These are phyloP conservation scores for Trematomus loennbergii DNA, from an alignment of 2,113 vertebrate genomes.

Conservation along the genomic window DNA sequence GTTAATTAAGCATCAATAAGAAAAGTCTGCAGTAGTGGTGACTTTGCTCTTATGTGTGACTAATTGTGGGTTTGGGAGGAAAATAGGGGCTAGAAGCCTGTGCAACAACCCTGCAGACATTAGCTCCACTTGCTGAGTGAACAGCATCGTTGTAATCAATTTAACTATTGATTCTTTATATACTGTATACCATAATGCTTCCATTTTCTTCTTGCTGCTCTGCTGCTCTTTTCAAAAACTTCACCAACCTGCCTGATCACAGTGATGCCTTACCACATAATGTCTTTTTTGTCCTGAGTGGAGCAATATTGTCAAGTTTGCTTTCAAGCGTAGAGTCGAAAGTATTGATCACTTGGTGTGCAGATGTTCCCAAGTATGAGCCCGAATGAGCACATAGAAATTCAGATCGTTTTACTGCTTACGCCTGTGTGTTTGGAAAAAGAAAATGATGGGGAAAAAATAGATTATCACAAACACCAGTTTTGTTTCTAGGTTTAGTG, in stretches of 20 bases:
- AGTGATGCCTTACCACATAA: conserved; percentile 4
- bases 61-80: conserved; percentile 1
- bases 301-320: conserved; percentile 3
- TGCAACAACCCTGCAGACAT: conserved; percentile 26
- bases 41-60: background rate
- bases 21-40: background rate
- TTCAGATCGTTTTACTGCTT: background rate
- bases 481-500: background rate
- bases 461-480: background rate
- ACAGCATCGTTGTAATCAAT: conserved; percentile 9
- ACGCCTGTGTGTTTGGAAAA: background rate
- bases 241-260: background rate
- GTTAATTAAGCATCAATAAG: background rate
- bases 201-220: conserved; percentile 27
- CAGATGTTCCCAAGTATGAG: no score
- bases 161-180: conserved; percentile 30
- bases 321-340: background rate
- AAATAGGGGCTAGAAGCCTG: background rate
- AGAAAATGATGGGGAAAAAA: background rate
- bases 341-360: background rate
- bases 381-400: no score
- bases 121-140: conserved; percentile 21
- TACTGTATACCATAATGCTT: conserved; percentile 14
- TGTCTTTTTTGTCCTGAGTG: conserved; percentile 7
- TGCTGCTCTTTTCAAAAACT: background rate